Evolutionary conservation across 2,113 vertebrate genomes (phyloP).

Genomic region (zebrafish (Danio rerio)): GRCz12tu NC_133180.1:21870501-21871000

Average conservation of each 20-base stretch:
- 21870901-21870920: slow-evolving; percentile 82
- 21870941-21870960: slow-evolving; percentile 85
- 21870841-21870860: slow-evolving; percentile 77
- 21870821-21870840: slow-evolving; percentile 85
- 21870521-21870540: slow-evolving; percentile 79
- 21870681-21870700: slow-evolving; percentile 83
- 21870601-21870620: slow-evolving; percentile 61
- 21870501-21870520: slow-evolving; percentile 73
- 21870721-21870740: slow-evolving; percentile 83
- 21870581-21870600: slow-evolving; percentile 44
- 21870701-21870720: slow-evolving; percentile 80
- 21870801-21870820: slow-evolving; percentile 72
- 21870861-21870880: slow-evolving; percentile 70
- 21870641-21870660: slow-evolving; percentile 82
- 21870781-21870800: slow-evolving; percentile 80
- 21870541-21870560: slow-evolving; percentile 74
- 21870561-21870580: slow-evolving; percentile 51
- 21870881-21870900: slow-evolving; percentile 74
- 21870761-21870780: slow-evolving; percentile 79
- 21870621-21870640: slow-evolving; percentile 74
- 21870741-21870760: slow-evolving; percentile 81
- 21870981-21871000: slow-evolving; percentile 76
- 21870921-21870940: slow-evolving; percentile 82
- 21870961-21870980: slow-evolving; percentile 76
- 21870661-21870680: slow-evolving; percentile 83